phyloP scores from a whole-genome alignment of 1,140 invertebrate species.

The Phthorimaea operculella region DNA sequence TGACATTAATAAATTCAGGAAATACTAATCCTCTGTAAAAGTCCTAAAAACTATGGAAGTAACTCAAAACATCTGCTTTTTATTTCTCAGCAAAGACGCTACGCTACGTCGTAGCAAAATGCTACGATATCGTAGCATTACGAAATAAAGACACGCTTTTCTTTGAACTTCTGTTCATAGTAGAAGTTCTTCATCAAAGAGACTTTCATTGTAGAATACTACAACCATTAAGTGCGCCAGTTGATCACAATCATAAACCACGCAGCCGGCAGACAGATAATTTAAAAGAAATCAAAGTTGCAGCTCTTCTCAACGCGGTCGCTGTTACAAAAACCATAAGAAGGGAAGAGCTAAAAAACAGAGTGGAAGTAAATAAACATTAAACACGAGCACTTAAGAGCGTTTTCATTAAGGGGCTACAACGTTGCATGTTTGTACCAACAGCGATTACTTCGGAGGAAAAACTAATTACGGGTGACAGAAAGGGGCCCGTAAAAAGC shows the following conservation, averaged over 20 bases:
- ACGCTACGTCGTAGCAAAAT: too few relatives aligned
- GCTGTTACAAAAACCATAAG: constrained; percentile 24
- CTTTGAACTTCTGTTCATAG: too few relatives aligned
- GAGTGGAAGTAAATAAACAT: constrained; percentile 55
- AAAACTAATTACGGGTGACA: constrained; percentile 62
- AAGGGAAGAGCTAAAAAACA: constrained; percentile 38
- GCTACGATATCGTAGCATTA: too few relatives aligned
- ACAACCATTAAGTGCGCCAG: background rate
- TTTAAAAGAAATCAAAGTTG: constrained; percentile 4
- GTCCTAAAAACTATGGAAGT: too few relatives aligned
- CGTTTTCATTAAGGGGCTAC: constrained; percentile 54
- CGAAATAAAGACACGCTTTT: too few relatives aligned
- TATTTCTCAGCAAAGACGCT: too few relatives aligned
- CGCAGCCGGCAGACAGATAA: background rate
- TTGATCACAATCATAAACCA: background rate
- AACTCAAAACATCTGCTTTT: too few relatives aligned
- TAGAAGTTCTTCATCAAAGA: too few relatives aligned
- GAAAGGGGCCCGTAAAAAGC: constrained; percentile 26
- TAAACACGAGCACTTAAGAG: constrained; percentile 52
- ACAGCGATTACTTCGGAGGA: constrained; percentile 44
- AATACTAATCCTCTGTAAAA: too few relatives aligned
- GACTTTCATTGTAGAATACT: background rate
- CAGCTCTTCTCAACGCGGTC: background rate
- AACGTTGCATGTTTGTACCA: constrained; percentile 51
- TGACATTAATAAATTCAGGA: too few relatives aligned